Evolutionary conservation across 2,888 invertebrate species (phyloP), one percentile per base, ranked within the genome.

Genomic region (Rhingia campestris): DNA sequence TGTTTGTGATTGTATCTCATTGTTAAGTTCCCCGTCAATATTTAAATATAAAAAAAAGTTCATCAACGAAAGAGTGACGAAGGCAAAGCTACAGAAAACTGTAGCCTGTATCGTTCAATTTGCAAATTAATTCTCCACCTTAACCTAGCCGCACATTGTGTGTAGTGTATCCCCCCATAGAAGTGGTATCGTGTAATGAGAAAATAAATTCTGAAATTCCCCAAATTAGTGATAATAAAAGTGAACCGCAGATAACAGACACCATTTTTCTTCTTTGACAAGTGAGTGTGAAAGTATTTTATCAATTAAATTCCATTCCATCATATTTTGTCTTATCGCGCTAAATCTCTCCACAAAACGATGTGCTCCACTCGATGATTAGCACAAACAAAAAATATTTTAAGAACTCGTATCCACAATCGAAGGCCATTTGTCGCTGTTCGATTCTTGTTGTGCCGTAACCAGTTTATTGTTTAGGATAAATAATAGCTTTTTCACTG

Each of bases 371-470:
- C 12, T 39, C 51, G 32, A 35, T 10, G 37, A 47, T 33, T 51
- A 5, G 30, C 32, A 4, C 45, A 6, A 7, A 5, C 14, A 10
- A 30, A 30, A 9, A 37, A 53, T 49, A 51, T 64, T 64, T 64
- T 64, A 37, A 63, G 45, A 63, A 73, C 51, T 59, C 10, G 32
- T 22, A 39, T 22, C 37, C 6, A 66, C 22, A 22, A 22, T 58
- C 69, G 70, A 81, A 81, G 81, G 81, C 53, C 76, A 61, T 51
- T 73, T 64, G 59, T 39, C 10, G 53, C 39, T n/a, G 51, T 35
- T 37, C 3, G 10, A 39, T 39, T 35, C 39, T 30, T 64, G 30
- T 32, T 32, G 35, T 22, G 10, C 12, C n/a, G 32, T 59, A 39
- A 7, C 2, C 33, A 4, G 43, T 22, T 22, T 22, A 22, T 14